A percentile compares a stretch with the other conserved stretches of the same genome.
phyloP scores from a whole-genome alignment of 2,113 vertebrate genomes.

The Malurus cyaneus region DNA sequence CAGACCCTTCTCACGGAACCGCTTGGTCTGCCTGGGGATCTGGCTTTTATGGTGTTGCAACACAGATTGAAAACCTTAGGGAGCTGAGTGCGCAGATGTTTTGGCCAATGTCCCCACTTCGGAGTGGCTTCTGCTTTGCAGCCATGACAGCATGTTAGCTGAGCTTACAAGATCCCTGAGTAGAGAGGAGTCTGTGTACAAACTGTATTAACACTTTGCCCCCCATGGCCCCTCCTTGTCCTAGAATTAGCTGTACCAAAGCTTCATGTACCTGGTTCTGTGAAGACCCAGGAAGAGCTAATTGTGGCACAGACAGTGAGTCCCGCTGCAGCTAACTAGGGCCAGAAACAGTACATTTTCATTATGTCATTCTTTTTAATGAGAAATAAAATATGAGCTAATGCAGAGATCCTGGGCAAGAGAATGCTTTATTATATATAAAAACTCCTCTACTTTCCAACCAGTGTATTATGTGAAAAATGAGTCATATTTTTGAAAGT shows the following conservation, averaged over 20 bases:
- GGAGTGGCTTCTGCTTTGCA: neutral
- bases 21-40: neutral
- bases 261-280: neutral
- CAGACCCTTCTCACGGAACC: neutral
- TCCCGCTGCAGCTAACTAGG: neutral
- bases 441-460: neutral
- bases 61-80: neutral
- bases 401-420: neutral
- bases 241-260: neutral
- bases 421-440: neutral
- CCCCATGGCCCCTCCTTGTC: neutral
- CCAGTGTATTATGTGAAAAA: conserved; percentile 30
- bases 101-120: neutral
- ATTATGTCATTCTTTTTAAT: conserved; percentile 3
- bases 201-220: neutral
- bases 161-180: neutral
- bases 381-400: neutral
- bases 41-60: neutral
- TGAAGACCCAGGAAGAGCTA: neutral
- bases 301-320: neutral
- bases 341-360: neutral
- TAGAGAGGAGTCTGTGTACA: neutral
- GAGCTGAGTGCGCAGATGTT: neutral
- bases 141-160: neutral
- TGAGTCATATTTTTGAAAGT: conserved; percentile 54